These are phyloP conservation scores for Thelaira solivaga DNA, from an alignment of 2,888 invertebrate species.

Conservation along the genomic window DNA sequence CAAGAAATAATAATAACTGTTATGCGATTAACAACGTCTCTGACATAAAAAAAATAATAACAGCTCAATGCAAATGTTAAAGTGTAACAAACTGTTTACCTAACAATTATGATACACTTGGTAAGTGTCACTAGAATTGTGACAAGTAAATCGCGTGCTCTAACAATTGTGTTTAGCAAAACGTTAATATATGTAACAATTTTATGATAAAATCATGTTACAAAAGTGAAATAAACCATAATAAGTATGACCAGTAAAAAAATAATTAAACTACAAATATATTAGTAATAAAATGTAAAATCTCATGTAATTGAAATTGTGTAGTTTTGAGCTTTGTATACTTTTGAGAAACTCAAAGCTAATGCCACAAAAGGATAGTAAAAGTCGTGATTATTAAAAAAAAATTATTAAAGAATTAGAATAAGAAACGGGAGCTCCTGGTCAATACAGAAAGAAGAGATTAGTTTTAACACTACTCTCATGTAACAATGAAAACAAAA, in stretches of 20 bases:
- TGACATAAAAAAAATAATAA: background rate
- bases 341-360: too few species aligned
- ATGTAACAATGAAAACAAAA: too few species aligned
- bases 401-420: too few species aligned
- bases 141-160: conserved; percentile 53
- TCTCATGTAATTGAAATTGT: too few species aligned
- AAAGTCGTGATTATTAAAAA: too few species aligned
- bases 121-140: conserved; percentile 39
- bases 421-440: too few species aligned
- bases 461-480: too few species aligned
- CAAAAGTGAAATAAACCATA: conserved; percentile 62
- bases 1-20: conserved; percentile 29
- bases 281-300: conserved; percentile 41
- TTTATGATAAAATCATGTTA: conserved; percentile 67
- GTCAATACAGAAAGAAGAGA: too few species aligned
- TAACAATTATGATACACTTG: conserved; percentile 21
- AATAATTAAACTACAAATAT: conserved; percentile 55
- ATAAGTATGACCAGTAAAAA: conserved; percentile 20
- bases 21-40: conserved; percentile 20
- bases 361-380: too few species aligned
- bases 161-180: conserved; percentile 52
- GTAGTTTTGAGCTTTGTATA: too few species aligned
- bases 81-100: conserved; percentile 36
- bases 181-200: conserved; percentile 38
- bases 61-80: conserved; percentile 1